Evolutionary conservation across 2,888 invertebrate genomes (phyloP).

Genomic region (Heliconius ethilla): DNA sequence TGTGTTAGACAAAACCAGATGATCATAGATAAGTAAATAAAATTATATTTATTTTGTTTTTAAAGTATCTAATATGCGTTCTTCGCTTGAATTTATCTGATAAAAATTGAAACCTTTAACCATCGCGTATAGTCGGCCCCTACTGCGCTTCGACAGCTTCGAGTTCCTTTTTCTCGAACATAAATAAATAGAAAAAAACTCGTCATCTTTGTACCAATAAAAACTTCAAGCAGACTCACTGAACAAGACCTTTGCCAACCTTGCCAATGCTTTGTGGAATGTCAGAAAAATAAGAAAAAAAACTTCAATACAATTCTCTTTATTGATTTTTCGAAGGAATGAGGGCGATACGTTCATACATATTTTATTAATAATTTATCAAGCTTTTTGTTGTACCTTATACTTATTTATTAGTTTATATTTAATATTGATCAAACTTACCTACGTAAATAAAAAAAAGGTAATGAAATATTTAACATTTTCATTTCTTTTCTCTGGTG

Average conservation of each 20-base stretch:
- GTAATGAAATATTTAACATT: too few relatives aligned
- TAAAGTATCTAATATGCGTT: too few relatives aligned
- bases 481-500: too few relatives aligned
- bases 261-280: not conserved
- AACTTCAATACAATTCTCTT: conserved; percentile 4
- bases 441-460: too few relatives aligned
- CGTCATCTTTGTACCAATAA: conserved; percentile 2
- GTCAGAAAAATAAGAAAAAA: not conserved
- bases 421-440: not conserved
- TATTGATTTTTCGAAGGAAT: conserved; percentile 7
- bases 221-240: conserved; percentile 5
- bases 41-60: not conserved
- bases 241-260: not conserved
- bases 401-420: not conserved
- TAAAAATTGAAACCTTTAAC: not conserved
- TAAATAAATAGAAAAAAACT: not conserved
- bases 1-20: not conserved
- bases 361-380: not conserved
- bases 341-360: not conserved
- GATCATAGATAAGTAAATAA: not conserved
- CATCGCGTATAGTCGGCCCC: not conserved
- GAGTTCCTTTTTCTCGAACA: not conserved
- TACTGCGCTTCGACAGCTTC: not conserved
- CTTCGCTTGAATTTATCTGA: not conserved
- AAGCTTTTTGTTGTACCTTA: not conserved